Conservation (phyloP, 2,888 invertebrate species). For the Cephonodes hylas region DNA sequence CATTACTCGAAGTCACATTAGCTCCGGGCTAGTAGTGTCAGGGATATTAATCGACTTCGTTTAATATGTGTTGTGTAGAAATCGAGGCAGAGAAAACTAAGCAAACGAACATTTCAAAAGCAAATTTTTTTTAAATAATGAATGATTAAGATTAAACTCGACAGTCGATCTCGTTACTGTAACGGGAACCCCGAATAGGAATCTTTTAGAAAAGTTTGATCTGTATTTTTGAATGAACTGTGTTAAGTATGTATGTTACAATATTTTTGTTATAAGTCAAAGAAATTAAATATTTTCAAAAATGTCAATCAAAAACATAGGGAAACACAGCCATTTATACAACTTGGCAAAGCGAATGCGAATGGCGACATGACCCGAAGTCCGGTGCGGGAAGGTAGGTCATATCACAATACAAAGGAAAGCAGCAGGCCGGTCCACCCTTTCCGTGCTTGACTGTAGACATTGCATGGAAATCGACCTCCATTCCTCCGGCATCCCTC, state of each 20-base stretch:
- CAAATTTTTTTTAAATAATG: too few species aligned
- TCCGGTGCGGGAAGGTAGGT: background rate
- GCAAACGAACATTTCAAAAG: too few species aligned
- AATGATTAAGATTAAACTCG: too few species aligned
- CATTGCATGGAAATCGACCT: slow-evolving; percentile 10
- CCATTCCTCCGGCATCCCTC: slow-evolving; percentile 1
- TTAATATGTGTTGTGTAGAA: slow-evolving; percentile 21
- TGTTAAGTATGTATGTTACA: too few species aligned
- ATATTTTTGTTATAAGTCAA: background rate
- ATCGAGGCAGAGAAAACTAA: slow-evolving; percentile 11
- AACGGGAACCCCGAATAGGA: too few species aligned
- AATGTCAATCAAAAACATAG: background rate
- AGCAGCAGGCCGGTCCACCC: slow-evolving; percentile 2
- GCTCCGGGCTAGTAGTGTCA: slow-evolving; percentile 25
- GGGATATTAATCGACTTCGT: slow-evolving; percentile 32
- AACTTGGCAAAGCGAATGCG: background rate
- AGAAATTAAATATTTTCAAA: slow-evolving; percentile 14
- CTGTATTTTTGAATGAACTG: too few species aligned
- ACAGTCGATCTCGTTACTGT: too few species aligned
- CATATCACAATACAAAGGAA: background rate
- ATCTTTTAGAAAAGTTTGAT: too few species aligned
- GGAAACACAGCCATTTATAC: background rate
- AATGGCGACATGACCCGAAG: background rate
- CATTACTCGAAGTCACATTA: slow-evolving; percentile 25
- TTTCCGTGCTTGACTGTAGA: slow-evolving; percentile 1